Evolutionary conservation across 2,113 vertebrate species (phyloP).

Genomic region (Myxocyprinus asiaticus): DNA sequence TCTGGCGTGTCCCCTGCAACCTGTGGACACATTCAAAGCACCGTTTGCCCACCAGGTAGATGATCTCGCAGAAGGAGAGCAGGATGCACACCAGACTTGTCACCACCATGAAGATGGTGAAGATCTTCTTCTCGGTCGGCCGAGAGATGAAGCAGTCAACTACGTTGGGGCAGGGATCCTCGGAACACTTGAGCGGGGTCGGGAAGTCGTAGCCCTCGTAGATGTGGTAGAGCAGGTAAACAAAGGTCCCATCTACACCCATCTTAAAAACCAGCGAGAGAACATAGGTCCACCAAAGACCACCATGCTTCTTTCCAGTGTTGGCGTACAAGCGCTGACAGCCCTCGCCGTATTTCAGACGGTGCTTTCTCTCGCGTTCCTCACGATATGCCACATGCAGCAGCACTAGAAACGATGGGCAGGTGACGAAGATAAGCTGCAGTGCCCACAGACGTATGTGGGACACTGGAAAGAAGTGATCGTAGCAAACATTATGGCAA

Average conservation of each 20-base stretch:
- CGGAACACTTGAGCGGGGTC: conserved; percentile 80
- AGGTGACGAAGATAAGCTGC: conserved; percentile 97
- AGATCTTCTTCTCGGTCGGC: conserved; percentile 93
- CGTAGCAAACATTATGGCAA: conserved; percentile 91
- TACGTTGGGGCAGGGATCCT: conserved; percentile 83
- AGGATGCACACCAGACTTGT: conserved; percentile 82
- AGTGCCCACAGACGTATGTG: conserved; percentile 95
- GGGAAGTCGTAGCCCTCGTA: conserved; percentile 89
- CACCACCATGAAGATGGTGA: conserved; percentile 93
- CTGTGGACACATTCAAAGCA: conserved; percentile 64
- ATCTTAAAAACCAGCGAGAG: conserved; percentile 89
- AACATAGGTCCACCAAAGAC: conserved; percentile 96
- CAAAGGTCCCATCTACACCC: conserved; percentile 79
- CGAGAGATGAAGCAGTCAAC: conserved; percentile 95
- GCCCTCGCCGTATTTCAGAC: conserved; percentile 58
- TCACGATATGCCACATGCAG: conserved; percentile 93
- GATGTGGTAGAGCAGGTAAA: conserved; percentile 83
- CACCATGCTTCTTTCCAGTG: conserved; percentile 88
- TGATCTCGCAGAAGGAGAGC: conserved; percentile 82
- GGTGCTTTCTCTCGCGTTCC: conserved; percentile 77
- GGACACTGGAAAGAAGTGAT: conserved; percentile 91
- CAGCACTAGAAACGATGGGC: conserved; percentile 90
- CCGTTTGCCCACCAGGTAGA: conserved; percentile 86
- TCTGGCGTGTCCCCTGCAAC: conserved; percentile 22
- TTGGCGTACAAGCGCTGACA: conserved; percentile 70